These are phyloP conservation scores for Xestia ashworthii DNA, from an alignment of 2,888 invertebrate species.

Conservation along the genomic window DNA sequence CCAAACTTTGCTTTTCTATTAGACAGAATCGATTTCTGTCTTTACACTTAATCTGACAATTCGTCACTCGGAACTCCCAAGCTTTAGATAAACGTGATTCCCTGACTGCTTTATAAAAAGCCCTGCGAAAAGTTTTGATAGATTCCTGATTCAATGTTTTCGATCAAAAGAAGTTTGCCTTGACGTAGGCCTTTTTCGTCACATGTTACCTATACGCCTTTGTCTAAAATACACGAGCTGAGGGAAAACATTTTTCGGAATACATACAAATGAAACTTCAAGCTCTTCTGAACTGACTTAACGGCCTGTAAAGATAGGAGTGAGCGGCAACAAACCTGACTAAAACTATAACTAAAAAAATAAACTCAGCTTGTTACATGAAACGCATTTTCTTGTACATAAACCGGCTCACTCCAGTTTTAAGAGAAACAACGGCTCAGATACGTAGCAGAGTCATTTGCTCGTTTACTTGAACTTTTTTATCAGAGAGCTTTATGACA, in stretches of 20 bases:
- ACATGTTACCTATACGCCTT: slow-evolving; percentile 32
- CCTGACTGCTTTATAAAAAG: slow-evolving; percentile 47
- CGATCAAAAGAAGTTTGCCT: slow-evolving; percentile 42
- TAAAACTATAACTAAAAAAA: slow-evolving; percentile 48
- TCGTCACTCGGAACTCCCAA: slow-evolving; percentile 46
- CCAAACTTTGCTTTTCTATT: slow-evolving; percentile 74
- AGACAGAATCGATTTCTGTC: slow-evolving; percentile 67
- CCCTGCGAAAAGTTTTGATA: slow-evolving; percentile 49
- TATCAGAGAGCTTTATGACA: slow-evolving; percentile 72
- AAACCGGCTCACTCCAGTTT: slow-evolving; percentile 32
- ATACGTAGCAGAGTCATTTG: slow-evolving; percentile 57
- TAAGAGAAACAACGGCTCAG: slow-evolving; percentile 55
- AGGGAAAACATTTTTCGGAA: slow-evolving; percentile 19
- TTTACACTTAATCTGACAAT: slow-evolving; percentile 61
- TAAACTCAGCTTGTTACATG: slow-evolving; percentile 27
- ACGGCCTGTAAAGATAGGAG: slow-evolving; percentile 51
- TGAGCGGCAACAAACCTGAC: slow-evolving; percentile 19
- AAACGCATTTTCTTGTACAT: slow-evolving; percentile 42
- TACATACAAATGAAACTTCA: slow-evolving; percentile 32
- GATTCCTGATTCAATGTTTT: slow-evolving; percentile 48
- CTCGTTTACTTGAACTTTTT: slow-evolving; percentile 71
- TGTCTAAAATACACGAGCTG: slow-evolving; percentile 35
- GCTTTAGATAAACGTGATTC: slow-evolving; percentile 44
- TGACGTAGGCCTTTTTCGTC: slow-evolving; percentile 25
- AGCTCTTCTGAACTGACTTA: slow-evolving; percentile 40